Conservation (phyloP, 2,888 invertebrate genomes). For the Amphimallon solstitiale region DNA sequence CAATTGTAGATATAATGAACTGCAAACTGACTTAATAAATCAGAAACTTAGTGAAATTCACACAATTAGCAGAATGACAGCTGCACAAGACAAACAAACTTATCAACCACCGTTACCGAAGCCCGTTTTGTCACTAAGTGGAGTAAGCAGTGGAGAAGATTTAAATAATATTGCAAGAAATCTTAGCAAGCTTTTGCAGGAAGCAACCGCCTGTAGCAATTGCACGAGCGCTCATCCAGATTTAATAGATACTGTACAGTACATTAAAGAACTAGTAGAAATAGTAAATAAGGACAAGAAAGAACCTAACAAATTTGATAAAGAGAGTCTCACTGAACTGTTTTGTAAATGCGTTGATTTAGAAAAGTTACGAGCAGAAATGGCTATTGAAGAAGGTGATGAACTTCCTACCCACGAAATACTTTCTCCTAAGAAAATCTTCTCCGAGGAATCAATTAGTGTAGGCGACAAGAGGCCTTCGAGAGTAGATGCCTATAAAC, state of each 20-base stretch:
- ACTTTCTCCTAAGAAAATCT: background rate
- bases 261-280: constrained; percentile 57
- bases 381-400: background rate
- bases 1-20: constrained; percentile 52
- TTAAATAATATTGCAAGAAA: constrained; percentile 44
- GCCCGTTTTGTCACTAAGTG: constrained; percentile 8
- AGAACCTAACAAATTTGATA: background rate
- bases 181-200: constrained; percentile 42
- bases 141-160: constrained; percentile 19
- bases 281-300: constrained; percentile 45
- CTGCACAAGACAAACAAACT: background rate
- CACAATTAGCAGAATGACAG: constrained; percentile 48
- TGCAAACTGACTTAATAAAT: constrained; percentile 60
- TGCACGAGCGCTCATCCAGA: constrained; percentile 44
- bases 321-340: background rate
- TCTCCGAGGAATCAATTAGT: background rate
- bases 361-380: constrained; percentile 25
- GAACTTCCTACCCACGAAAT: background rate
- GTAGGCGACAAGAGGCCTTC: background rate
- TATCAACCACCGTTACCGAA: background rate
- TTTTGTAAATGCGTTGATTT: constrained; percentile 25
- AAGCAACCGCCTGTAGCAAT: constrained; percentile 39
- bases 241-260: constrained; percentile 54
- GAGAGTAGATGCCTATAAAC: no score
- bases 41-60: constrained; percentile 60